phyloP scores from a whole-genome alignment of 2,113 vertebrate species.

The Bufo gargarizans region DNA sequence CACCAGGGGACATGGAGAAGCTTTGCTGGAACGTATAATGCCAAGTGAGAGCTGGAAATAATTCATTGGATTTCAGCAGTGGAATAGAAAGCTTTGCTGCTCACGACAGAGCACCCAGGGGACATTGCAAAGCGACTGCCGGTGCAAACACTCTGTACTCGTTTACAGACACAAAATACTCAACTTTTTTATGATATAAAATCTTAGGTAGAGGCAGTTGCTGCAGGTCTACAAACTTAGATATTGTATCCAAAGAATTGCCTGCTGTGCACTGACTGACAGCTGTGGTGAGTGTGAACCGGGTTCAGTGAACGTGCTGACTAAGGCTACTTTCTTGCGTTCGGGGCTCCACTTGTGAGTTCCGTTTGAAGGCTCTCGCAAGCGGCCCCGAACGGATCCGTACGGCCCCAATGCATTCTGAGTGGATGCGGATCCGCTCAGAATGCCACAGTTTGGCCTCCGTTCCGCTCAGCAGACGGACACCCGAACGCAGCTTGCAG shows the following conservation, averaged over 20 bases:
- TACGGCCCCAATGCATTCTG: too few species aligned
- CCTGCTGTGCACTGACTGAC: neutral
- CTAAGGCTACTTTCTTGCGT: neutral
- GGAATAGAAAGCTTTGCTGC: constrained; percentile 38
- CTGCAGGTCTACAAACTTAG: neutral
- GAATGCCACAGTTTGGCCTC: too few species aligned
- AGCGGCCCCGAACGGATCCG: too few species aligned
- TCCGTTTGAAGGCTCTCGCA: too few species aligned
- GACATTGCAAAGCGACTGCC: constrained; percentile 12
- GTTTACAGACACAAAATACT: neutral
- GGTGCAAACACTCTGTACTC: constrained; percentile 22
- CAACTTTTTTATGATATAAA: neutral
- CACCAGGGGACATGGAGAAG: constrained; percentile 19
- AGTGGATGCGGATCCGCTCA: too few species aligned
- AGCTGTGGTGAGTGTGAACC: neutral
- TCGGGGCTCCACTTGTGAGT: too few species aligned
- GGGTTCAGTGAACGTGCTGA: neutral
- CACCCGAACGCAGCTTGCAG: too few species aligned
- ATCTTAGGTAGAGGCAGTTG: neutral
- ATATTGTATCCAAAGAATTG: neutral
- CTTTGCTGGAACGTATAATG: constrained; percentile 34
- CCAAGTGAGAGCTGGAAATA: neutral
- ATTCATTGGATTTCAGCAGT: constrained; percentile 37
- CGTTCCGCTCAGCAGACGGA: too few species aligned
- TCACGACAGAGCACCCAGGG: neutral